Evolutionary conservation across 2,888 invertebrate species (phyloP).

Genomic region (Rhimphoctona megacephalus): DNA sequence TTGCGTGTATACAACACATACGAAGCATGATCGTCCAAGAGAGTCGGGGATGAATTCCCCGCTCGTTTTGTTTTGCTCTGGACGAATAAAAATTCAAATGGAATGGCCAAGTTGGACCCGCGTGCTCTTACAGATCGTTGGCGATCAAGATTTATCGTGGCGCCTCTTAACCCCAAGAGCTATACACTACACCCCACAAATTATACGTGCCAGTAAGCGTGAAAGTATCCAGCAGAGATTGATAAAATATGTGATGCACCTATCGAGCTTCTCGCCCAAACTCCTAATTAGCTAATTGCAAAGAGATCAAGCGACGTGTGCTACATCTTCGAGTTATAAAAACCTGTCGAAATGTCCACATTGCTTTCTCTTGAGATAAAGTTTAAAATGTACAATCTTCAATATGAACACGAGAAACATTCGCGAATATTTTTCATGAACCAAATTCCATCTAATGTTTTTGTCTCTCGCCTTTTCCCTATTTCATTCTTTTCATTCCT

Average conservation of each 20-base stretch:
- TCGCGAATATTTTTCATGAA: background rate
- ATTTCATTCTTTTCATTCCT: background rate
- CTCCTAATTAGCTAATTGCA: constrained; percentile 29
- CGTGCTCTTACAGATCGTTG: constrained; percentile 47
- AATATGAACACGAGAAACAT: background rate
- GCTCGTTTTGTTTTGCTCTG: constrained; percentile 37
- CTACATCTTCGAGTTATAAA: background rate
- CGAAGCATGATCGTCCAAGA: background rate
- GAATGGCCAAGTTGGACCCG: constrained; percentile 17
- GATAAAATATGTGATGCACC: constrained; percentile 27
- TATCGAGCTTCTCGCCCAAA: constrained; percentile 1
- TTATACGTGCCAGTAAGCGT: constrained; percentile 32
- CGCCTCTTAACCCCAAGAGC: constrained; percentile 36
- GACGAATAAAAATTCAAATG: constrained; percentile 55
- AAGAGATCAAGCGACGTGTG: background rate
- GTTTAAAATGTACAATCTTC: background rate
- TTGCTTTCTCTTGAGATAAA: background rate
- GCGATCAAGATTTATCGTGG: constrained; percentile 57
- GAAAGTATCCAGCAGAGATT: constrained; percentile 24
- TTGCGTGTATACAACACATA: background rate
- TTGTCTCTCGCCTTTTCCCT: background rate
- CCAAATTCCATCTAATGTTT: background rate
- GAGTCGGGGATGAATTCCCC: constrained; percentile 29
- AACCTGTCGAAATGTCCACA: background rate
- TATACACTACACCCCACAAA: constrained; percentile 27